A percentile compares a stretch with the other conserved stretches of the same genome.
These are phyloP conservation scores for Chromobotia macracanthus DNA, from an alignment of 2,797 vertebrate species.

Conservation along the genomic window DNA sequence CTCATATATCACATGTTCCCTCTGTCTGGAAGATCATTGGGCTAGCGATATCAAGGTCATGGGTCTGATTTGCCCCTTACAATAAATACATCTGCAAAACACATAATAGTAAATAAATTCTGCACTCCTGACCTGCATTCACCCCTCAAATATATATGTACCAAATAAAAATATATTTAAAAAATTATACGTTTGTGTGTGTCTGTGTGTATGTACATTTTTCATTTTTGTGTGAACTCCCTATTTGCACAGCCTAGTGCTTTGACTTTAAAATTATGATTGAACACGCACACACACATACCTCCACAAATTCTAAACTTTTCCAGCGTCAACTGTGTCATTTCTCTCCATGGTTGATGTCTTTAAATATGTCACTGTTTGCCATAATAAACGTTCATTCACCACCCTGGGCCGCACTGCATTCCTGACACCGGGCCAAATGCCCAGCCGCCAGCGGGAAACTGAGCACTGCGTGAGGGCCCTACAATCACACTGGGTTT, in stretches of 20 bases:
- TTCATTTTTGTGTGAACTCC: not conserved
- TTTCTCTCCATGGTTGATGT: slow-evolving; percentile 25
- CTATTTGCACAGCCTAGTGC: slow-evolving; percentile 14
- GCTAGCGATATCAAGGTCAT: not conserved
- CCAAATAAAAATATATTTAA: not conserved
- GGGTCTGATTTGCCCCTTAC: not conserved
- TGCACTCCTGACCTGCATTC: too few species aligned
- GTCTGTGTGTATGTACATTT: not conserved
- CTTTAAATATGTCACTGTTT: slow-evolving; percentile 65
- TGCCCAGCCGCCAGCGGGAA: not conserved
- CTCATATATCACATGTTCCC: not conserved
- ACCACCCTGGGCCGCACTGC: slow-evolving; percentile 43
- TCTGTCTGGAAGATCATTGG: not conserved
- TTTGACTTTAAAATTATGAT: slow-evolving; percentile 15
- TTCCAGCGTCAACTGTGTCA: not conserved
- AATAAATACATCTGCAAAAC: too few species aligned
- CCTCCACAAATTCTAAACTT: not conserved
- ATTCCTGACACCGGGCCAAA: slow-evolving; percentile 29
- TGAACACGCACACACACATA: not conserved
- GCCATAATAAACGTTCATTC: slow-evolving; percentile 56
- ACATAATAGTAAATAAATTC: too few species aligned
- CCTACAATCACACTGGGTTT: slow-evolving; percentile 35
- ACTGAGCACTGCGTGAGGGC: not conserved
- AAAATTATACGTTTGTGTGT: too few species aligned
- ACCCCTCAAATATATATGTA: too few species aligned